phyloP scores from a whole-genome alignment of 2,888 invertebrate species.

The Lasioglossum oenotherae region DNA sequence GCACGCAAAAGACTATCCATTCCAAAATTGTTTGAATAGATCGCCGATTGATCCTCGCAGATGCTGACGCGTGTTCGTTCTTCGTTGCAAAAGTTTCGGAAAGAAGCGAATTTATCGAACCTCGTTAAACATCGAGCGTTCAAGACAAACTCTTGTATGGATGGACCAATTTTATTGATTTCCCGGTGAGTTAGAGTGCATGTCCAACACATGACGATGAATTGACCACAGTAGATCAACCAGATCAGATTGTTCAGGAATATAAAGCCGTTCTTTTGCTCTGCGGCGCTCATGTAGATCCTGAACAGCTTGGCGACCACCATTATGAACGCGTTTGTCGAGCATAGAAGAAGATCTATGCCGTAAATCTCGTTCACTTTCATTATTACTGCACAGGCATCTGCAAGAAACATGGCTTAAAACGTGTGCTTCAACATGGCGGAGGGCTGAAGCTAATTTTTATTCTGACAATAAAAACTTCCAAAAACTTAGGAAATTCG shows the following conservation, averaged over 20 bases:
- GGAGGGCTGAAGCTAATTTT: not conserved
- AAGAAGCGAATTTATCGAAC: constrained; percentile 12
- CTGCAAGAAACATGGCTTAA: constrained; percentile 48
- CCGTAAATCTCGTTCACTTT: constrained; percentile 74
- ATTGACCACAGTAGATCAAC: constrained; percentile 73
- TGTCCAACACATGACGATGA: constrained; percentile 72
- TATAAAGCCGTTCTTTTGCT: constrained; percentile 72
- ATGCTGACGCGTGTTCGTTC: constrained; percentile 20
- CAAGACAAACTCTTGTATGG: constrained; percentile 66
- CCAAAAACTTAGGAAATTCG: no score
- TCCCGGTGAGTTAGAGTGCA: constrained; percentile 71
- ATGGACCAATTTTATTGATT: constrained; percentile 69
- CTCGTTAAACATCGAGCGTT: constrained; percentile 43
- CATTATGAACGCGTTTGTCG: constrained; percentile 77
- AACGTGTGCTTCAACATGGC: not conserved
- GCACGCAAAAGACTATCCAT: constrained; percentile 53
- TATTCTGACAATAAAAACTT: no score
- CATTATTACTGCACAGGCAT: constrained; percentile 68
- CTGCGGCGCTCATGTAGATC: constrained; percentile 78
- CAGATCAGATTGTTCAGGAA: constrained; percentile 77
- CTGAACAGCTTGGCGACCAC: constrained; percentile 77
- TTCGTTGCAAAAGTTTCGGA: not conserved
- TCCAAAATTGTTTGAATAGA: constrained; percentile 41
- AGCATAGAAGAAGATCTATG: constrained; percentile 73
- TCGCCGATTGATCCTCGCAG: not conserved